Evolutionary conservation across 1,140 invertebrate genomes (phyloP).

Genomic region (Drosophila miranda): DNA sequence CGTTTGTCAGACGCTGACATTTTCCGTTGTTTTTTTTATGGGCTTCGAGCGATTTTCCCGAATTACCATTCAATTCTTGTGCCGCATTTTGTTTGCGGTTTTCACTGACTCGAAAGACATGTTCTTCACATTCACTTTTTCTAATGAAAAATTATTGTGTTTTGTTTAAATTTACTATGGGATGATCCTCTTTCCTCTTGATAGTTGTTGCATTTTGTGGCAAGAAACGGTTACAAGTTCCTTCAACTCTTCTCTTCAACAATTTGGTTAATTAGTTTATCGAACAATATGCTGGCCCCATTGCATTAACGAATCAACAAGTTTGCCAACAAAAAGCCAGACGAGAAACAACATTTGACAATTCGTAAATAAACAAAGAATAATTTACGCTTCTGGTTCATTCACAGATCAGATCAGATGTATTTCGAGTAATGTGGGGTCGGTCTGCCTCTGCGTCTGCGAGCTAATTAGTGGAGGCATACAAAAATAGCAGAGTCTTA

Average conservation of each 20-base stretch:
- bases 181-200: slow-evolving; percentile 1
- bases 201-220: slow-evolving; percentile 32
- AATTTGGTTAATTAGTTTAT: too few relatives aligned
- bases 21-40: slow-evolving; percentile 26
- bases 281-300: not conserved
- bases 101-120: not conserved
- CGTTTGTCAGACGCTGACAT: slow-evolving; percentile 71
- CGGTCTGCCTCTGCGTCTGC: slow-evolving; percentile 6
- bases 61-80: slow-evolving; percentile 46
- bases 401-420: slow-evolving; percentile 10
- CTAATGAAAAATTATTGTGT: slow-evolving; percentile 5
- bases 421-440: slow-evolving; percentile 21
- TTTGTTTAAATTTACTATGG: not conserved
- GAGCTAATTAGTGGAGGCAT: slow-evolving; percentile 66
- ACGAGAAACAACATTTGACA: slow-evolving; percentile 50
- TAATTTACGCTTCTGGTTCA: slow-evolving; percentile 50
- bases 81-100: slow-evolving; percentile 28
- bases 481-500: slow-evolving; percentile 51
- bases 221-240: too few relatives aligned
- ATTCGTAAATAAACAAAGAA: slow-evolving; percentile 69
- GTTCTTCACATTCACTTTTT: slow-evolving; percentile 17
- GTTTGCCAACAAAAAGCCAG: slow-evolving; percentile 14
- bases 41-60: slow-evolving; percentile 27
- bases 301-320: slow-evolving; percentile 37
- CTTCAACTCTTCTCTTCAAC: too few relatives aligned